A percentile compares a stretch with the other conserved stretches of the same genome.
phyloP scores from a whole-genome alignment of 2,888 invertebrate species.

The Digitonthophagus gazella region DNA sequence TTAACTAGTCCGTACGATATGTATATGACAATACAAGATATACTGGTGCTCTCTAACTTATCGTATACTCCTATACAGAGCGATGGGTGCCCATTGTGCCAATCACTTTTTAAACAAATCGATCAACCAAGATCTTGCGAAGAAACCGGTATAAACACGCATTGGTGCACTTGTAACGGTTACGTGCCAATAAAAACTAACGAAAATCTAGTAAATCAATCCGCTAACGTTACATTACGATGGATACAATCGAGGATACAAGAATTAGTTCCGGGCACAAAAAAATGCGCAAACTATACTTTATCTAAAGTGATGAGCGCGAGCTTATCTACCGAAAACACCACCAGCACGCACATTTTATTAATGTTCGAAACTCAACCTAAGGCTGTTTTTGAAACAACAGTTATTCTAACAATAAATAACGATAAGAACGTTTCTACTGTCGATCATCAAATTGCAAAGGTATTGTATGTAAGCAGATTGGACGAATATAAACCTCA shows the following conservation, averaged over 20 bases:
- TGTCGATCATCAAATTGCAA: conserved; percentile 40
- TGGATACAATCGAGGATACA: neutral
- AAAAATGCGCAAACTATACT: conserved; percentile 41
- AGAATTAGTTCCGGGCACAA: neutral
- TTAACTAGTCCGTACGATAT: conserved; percentile 75
- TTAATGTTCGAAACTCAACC: conserved; percentile 67
- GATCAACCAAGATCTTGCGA: conserved; percentile 62
- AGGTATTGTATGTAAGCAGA: conserved; percentile 63
- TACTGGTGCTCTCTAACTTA: conserved; percentile 56
- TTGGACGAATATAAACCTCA: conserved; percentile 56
- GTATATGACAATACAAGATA: conserved; percentile 67
- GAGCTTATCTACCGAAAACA: conserved; percentile 40
- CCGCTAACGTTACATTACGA: conserved; percentile 53
- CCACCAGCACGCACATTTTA: conserved; percentile 56
- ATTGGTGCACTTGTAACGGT: conserved; percentile 73
- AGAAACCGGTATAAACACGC: conserved; percentile 65
- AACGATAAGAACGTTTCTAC: neutral
- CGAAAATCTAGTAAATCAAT: conserved; percentile 55
- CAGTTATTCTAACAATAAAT: conserved; percentile 52
- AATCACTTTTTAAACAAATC: conserved; percentile 61
- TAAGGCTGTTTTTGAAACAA: conserved; percentile 68
- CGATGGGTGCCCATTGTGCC: conserved; percentile 63
- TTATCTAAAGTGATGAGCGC: conserved; percentile 40
- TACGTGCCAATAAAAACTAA: conserved; percentile 53
- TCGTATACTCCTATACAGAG: conserved; percentile 42